Base-by-base conservation (phyloP, 2,888 invertebrate genomes). In the Nomada flava region DNA sequence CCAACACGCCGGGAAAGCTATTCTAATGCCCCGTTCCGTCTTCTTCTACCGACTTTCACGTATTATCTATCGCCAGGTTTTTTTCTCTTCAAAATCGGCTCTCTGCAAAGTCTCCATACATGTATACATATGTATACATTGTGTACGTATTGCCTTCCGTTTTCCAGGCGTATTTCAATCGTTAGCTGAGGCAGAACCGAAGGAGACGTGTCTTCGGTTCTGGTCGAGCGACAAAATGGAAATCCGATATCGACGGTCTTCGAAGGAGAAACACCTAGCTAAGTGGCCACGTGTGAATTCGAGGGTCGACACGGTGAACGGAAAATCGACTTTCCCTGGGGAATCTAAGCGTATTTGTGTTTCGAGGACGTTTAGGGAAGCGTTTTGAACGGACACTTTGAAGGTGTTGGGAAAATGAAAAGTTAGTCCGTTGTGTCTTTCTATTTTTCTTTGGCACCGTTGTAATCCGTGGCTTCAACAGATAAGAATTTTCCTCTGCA, bases 191-290 rank as follows among this genome's bases (percentile, higher is more conserved):
- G 84, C 84, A 83, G 86, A 87, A 84, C 79, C 84, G 76, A 77
- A 85, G 72, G 82, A 74, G 67, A 53, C 79, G 70, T 26, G 73
- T 55, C 65, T 68, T 62, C 62, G 82, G 55, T 67, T 53, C 62
- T 62, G 67, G 59, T 63, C 71, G 62, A 20, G 36, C 74, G 70
- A 75, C 82, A 69, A 86, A 85, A 89, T 89, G 87, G 87, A 87
- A 90, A 90, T 87, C 83, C 89, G 86, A 89, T 90, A 90, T 88
- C 82, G 87, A 84, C 74, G 79, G 82, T 82, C 85, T 87, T 86
- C 79, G 77, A 65, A 65, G 77, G 26, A 23, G 77, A 65, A 78
- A 70, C 75, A 62, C 63, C 26, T 23, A 42, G 59, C 69, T 67
- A 82, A 82, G 67, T 80, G 76, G 74, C 67, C 65, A 60, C 72